Conservation (phyloP, 1,140 invertebrate species). For the Drosophila bocki region DNA sequence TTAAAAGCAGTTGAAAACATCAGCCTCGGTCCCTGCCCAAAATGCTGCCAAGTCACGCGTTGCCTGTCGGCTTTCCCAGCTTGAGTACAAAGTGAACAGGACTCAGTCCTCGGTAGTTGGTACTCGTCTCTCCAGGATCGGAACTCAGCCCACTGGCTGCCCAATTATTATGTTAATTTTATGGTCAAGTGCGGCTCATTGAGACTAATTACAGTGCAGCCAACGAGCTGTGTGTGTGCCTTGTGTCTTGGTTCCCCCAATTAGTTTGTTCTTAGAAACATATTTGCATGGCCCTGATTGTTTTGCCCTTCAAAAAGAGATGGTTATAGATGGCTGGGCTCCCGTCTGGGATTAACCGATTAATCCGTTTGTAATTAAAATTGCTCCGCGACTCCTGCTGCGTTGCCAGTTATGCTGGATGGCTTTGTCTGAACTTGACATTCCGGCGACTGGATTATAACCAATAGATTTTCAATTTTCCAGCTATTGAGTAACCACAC, state of each 20-base stretch:
- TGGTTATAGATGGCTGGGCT: conserved; percentile 6
- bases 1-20: conserved; percentile 81
- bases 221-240: conserved; percentile 40
- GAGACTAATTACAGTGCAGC: conserved; percentile 60
- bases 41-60: conserved; percentile 74
- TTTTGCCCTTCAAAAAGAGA: conserved; percentile 24
- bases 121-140: background rate
- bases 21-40: conserved; percentile 37
- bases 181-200: conserved; percentile 58
- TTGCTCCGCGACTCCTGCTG: conserved; percentile 1
- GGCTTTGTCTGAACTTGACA: conserved; percentile 50
- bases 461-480: conserved; percentile 67
- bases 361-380: conserved; percentile 44
- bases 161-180: conserved; percentile 80
- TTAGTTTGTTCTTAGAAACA: conserved; percentile 41
- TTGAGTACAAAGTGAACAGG: conserved; percentile 6
- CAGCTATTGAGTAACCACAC: conserved; percentile 65
- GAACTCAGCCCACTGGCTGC: conserved; percentile 17
- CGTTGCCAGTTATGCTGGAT: conserved; percentile 12
- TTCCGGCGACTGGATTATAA: conserved; percentile 28
- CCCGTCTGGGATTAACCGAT: conserved; percentile 24
- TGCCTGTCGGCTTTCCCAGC: conserved; percentile 65
- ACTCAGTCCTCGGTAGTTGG: background rate
- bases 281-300: conserved; percentile 37
- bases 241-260: conserved; percentile 12